Base-by-base conservation (phyloP, 1,140 invertebrate species). In the Rhagoletis zephyria region DNA sequence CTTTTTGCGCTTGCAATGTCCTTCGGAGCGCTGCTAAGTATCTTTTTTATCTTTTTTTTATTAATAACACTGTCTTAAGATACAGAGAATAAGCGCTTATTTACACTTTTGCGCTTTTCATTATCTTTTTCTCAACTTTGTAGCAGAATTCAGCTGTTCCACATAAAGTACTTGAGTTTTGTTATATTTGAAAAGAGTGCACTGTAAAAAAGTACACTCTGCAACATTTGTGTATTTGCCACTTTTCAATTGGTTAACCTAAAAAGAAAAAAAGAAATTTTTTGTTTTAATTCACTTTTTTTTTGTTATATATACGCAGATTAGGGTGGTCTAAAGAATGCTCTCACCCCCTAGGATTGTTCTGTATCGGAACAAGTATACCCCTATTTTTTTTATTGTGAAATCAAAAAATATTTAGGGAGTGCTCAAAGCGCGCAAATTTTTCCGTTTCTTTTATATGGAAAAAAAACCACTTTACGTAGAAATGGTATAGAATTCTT, bases 151-250 rank as follows among this genome's bases (percentile, higher is more conserved):
- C 7, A 81, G n/a, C 6, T 10, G 48, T 19, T 51, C n/a, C 74
- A 81, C 42, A 56, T 14, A 7, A 2, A 56, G 4, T 30, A 6
- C 42, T 77, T 81, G 45, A 81, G 74, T 30, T 81, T 81, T 1
- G 74, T 81, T 4, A 81, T 56, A 81, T 81, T 81, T n/a, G 74
- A 12, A 81, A 81, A 81, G 6, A 59, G 14, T 14, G 45, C 16
- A 48, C n/a, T 81, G 19, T 56, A 30, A 6, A 14, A 51, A 16
- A 19, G 74, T 56, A 59, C 16, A 56, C 48, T n/a, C 14, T 77
- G 14, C n/a, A 77, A 77, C 48, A 77, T 77, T 77, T 51, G 74
- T 19, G 6, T 48, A 3, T 30, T 9, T 19, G 16, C 16, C 51
- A 19, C 4, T 81, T 0, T 19, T 81, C 48, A 81, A 7, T 51